A percentile compares a stretch with the other conserved stretches of the same genome.
Conservation (phyloP, 2,113 vertebrate species). For the Mohoua ochrocephala region DNA sequence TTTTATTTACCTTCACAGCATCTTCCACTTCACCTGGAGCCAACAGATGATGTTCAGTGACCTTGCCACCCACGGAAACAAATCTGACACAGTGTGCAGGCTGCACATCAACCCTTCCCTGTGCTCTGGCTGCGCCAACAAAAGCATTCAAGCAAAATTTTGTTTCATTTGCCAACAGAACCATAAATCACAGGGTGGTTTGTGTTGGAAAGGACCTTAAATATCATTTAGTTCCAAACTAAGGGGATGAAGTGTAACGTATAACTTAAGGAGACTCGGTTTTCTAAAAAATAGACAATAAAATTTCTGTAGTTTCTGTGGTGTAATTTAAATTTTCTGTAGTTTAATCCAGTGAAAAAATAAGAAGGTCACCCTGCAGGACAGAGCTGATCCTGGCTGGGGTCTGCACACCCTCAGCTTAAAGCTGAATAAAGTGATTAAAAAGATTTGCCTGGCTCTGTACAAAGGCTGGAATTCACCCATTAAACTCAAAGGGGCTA, state of each 20-base stretch:
- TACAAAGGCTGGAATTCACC: neutral
- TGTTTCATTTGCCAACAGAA: neutral
- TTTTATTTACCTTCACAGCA: neutral
- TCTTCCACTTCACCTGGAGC: neutral
- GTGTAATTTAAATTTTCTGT: neutral
- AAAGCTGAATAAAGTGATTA: neutral
- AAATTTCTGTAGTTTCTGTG: neutral
- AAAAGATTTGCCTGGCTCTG: neutral
- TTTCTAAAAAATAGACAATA: neutral
- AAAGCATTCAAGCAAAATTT: neutral
- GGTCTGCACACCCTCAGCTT: neutral
- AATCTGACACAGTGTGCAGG: neutral
- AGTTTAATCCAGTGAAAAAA: neutral
- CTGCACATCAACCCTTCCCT: neutral
- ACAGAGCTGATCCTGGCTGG: neutral
- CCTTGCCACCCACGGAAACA: neutral
- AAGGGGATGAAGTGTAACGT: neutral
- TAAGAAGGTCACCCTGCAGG: neutral
- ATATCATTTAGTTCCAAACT: neutral
- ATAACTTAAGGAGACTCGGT: neutral
- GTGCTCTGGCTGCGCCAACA: neutral
- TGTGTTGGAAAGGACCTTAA: neutral
- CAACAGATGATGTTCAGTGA: neutral
- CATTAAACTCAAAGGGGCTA: neutral
- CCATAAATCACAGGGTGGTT: neutral